Evolutionary conservation across 2,113 vertebrate species (phyloP).

Genomic region (Lucifuga dentata): DNA sequence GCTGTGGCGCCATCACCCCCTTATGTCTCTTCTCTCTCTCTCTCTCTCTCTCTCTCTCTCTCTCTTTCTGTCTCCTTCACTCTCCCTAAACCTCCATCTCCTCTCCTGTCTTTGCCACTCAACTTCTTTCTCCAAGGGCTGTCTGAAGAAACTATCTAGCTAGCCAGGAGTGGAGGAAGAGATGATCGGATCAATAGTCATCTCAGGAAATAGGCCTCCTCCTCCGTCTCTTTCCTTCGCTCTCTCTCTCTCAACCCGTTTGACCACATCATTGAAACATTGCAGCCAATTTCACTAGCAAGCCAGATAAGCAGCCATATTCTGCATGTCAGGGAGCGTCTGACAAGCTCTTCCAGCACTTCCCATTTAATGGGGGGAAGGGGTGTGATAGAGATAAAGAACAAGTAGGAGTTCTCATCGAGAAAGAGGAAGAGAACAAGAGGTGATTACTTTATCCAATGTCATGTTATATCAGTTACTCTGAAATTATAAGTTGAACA

Average conservation of each 20-base stretch:
- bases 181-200: slow-evolving; percentile 74
- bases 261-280: slow-evolving; percentile 57
- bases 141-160: slow-evolving; percentile 34
- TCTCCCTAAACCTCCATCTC: slow-evolving; percentile 36
- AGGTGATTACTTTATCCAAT: slow-evolving; percentile 29
- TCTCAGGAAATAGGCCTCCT: slow-evolving; percentile 69
- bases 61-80: slow-evolving; percentile 40
- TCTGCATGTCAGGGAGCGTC: slow-evolving; percentile 25
- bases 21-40: slow-evolving; percentile 53
- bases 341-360: slow-evolving; percentile 39
- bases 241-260: slow-evolving; percentile 51
- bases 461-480: slow-evolving; percentile 16
- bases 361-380: slow-evolving; percentile 3
- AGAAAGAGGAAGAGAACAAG: slow-evolving; percentile 17
- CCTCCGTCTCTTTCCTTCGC: slow-evolving; percentile 34
- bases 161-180: slow-evolving; percentile 48
- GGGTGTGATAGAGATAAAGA: slow-evolving; percentile 21
- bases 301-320: slow-evolving; percentile 55
- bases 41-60: slow-evolving; percentile 41
- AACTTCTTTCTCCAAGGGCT: slow-evolving; percentile 31
- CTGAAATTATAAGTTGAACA: not conserved
- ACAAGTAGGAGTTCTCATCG: not conserved
- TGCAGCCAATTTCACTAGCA: slow-evolving; percentile 55
- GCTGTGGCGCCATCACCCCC: slow-evolving; percentile 43
- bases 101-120: slow-evolving; percentile 61